Conservation (phyloP, 2,888 invertebrate species). For the Amiota communis region DNA sequence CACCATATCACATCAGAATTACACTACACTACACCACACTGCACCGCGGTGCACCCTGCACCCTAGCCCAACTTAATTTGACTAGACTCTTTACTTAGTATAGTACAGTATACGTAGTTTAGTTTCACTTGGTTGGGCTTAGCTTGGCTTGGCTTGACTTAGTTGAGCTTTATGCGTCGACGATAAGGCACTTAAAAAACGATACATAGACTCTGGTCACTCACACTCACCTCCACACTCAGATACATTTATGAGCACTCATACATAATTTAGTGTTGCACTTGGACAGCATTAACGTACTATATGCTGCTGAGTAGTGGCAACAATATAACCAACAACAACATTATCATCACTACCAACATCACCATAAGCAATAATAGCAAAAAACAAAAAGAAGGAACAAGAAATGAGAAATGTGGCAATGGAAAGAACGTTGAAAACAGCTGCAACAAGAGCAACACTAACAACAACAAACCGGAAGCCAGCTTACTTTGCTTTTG, state of each 20-base stretch:
- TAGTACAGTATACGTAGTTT: conserved; percentile 34
- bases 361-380: conserved; percentile 11
- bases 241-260: conserved; percentile 12
- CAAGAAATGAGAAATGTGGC: no score
- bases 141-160: not conserved
- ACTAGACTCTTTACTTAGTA: no score
- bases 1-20: conserved; percentile 55
- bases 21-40: conserved; percentile 44
- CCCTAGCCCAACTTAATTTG: no score
- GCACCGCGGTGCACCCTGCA: no score
- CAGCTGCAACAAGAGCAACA: not conserved
- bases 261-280: conserved; percentile 63
- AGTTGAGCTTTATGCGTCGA: not conserved
- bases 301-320: conserved; percentile 19
- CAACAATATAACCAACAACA: not conserved
- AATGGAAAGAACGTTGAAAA: not conserved
- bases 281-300: conserved; percentile 62
- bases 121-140: no score
- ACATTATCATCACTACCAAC: not conserved
- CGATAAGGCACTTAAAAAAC: conserved; percentile 7
- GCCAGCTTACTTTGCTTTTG: conserved; percentile 14
- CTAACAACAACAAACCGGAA: not conserved
- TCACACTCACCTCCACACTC: conserved; percentile 29
- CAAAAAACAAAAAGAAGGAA: conserved; percentile 2
- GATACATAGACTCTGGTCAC: conserved; percentile 21